Conservation (phyloP, 2,113 vertebrate species). For the Tor tambroides region DNA sequence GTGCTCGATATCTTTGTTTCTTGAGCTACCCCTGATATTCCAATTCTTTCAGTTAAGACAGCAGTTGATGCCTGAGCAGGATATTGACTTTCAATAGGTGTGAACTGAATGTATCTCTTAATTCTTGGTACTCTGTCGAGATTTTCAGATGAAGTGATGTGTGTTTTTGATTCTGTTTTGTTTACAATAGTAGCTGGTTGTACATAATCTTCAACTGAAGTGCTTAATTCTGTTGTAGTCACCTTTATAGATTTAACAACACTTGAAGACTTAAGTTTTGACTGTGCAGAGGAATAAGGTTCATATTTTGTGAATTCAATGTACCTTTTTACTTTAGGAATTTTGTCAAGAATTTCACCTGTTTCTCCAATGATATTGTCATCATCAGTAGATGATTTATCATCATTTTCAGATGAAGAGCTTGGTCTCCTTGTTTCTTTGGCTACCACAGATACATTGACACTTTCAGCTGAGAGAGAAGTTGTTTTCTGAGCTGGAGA, state of each 20-base stretch:
- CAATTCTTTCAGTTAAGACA: neutral
- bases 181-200: too few species aligned
- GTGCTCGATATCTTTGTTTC: neutral
- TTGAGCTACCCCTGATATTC: neutral
- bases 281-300: too few species aligned
- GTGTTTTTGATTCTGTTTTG: too few species aligned
- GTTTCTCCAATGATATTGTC: neutral
- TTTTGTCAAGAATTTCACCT: neutral
- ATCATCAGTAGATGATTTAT: neutral
- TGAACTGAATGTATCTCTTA: slow-evolving; percentile 46
- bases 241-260: too few species aligned
- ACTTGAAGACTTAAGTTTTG: too few species aligned
- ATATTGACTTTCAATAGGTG: neutral
- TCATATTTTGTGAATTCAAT: too few species aligned
- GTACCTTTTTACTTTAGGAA: neutral
- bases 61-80: neutral
- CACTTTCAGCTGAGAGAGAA: neutral
- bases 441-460: neutral
- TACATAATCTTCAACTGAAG: too few species aligned
- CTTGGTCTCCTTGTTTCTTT: too few species aligned
- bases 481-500: neutral
- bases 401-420: neutral
- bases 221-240: too few species aligned
- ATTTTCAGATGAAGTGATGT: too few species aligned
- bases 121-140: slow-evolving; percentile 31